Evolutionary conservation across 2,797 vertebrate species (phyloP), one percentile per base, ranked within the genome.

Genomic region (Parauchenoglanis punctatus): DNA sequence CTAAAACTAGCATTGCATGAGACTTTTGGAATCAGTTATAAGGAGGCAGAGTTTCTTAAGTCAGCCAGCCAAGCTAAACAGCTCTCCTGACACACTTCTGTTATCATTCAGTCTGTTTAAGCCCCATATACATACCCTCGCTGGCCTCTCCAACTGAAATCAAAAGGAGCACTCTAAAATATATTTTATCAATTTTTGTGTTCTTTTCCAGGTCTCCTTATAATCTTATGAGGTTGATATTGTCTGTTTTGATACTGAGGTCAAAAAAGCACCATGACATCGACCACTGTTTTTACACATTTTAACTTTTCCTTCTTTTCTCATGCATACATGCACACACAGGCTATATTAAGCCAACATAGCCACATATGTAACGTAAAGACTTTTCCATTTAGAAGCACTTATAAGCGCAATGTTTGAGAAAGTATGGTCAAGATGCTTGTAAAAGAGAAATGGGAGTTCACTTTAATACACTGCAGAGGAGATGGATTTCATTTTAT

Each of bases 361-460:
- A 89, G 87, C 56, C 8, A 11, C 81, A 76, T 78, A 82, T 75
- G 63, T 87, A 85, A 87, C 81, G 40, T 88, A 80, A 40, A 80
- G 56, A 80, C 77, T 58, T 23, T 4, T 25, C 40, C 28, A 72
- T 13, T 63, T 75, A 86, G 81, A 81, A 88, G 83, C 11, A 56
- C 8, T 58, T 59, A 40, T 25, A 18, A 40, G 20, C 85, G 90
- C 82, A 68, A n/a, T 56, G 85, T 86, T 84, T 85, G 84, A 82
- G 81, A 86, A 59, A 80, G 63, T 81, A 35, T 12, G 31, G 56
- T 80, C 54, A 80, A 80, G 28, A 80, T 6, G 10, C n/a, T 25
- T 59, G 12, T 35, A 86, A 90, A 87, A 81, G 31, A 44, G 28
- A 91, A 89, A 87, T 85, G 44, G 83, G 84, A 83, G n/a, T 44